Evolutionary conservation across 92 coral and sea anemone genomes (phyloP).

Genomic region (Palythoa caribaeorum): DNA sequence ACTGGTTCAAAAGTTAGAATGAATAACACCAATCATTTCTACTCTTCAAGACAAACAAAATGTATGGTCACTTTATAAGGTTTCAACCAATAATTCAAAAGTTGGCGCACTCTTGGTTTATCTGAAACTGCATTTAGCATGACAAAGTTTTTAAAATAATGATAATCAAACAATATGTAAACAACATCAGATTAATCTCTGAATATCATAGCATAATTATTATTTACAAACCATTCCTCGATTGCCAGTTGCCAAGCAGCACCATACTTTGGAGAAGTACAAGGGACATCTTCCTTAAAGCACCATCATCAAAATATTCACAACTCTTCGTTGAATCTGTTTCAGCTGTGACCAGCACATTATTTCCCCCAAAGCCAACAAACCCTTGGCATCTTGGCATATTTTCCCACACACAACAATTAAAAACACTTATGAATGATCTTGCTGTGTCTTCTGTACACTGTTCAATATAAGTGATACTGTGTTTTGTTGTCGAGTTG

Average conservation of each 20-base stretch:
- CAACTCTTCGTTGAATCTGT: not conserved
- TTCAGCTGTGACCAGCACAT: not conserved
- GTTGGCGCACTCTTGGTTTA: no score
- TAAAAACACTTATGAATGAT: conserved; percentile 57
- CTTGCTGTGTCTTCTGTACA: conserved; percentile 24
- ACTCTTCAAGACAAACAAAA: no score
- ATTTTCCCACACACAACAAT: conserved; percentile 60
- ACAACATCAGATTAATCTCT: no score
- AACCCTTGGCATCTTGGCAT: conserved; percentile 59
- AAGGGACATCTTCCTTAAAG: conserved; percentile 47
- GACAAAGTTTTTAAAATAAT: no score
- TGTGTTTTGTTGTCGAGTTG: not conserved
- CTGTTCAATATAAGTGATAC: not conserved
- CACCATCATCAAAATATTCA: conserved; percentile 11
- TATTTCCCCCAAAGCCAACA: conserved; percentile 77
- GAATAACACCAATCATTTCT: no score
- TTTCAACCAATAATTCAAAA: no score
- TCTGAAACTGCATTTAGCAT: no score
- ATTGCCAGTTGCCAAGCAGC: conserved; percentile 1
- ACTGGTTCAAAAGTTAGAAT: no score
- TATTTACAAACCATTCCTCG: conserved; percentile 30
- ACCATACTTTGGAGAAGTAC: conserved; percentile 34
- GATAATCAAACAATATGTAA: no score
- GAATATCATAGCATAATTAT: not conserved
- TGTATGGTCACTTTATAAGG: no score